phyloP scores from a whole-genome alignment of 2,113 vertebrate genomes.

The Malurus elegans region DNA sequence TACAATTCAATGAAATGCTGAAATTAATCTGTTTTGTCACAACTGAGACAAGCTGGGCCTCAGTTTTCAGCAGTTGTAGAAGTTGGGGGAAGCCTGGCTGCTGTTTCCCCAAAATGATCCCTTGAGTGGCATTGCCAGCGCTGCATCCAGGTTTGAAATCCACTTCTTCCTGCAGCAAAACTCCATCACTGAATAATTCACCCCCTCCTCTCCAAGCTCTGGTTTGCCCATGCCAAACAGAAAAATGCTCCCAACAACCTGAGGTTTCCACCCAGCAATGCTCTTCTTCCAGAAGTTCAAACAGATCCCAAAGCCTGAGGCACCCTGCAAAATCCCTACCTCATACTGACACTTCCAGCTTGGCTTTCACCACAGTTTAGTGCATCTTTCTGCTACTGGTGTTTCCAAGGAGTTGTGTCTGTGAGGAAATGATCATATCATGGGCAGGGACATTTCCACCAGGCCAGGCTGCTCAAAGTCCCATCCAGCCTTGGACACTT shows the following conservation, averaged over 20 bases:
- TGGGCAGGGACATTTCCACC: not conserved
- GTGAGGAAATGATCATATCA: not conserved
- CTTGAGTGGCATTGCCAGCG: not conserved
- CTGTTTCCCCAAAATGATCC: not conserved
- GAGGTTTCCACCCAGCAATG: rapidly evolving
- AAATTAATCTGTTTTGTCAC: not conserved
- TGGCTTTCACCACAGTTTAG: not conserved
- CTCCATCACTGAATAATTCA: not conserved
- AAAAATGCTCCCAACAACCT: not conserved
- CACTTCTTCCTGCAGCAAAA: not conserved
- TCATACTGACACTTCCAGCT: not conserved
- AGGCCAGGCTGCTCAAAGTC: not conserved
- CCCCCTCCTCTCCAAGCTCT: not conserved
- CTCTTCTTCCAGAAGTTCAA: not conserved
- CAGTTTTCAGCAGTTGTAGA: not conserved
- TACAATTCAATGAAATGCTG: not conserved
- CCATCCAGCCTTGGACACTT: not conserved
- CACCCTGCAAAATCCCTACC: not conserved
- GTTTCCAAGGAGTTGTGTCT: not conserved
- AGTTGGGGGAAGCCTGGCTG: not conserved
- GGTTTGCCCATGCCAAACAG: not conserved
- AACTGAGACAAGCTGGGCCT: not conserved
- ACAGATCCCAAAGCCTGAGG: not conserved
- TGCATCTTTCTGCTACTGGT: rapidly evolving
- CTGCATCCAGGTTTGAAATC: not conserved